Evolutionary conservation across 2,113 vertebrate species (phyloP), one percentile per base, ranked within the genome.

Genomic region (Tauraco erythrolophus): DNA sequence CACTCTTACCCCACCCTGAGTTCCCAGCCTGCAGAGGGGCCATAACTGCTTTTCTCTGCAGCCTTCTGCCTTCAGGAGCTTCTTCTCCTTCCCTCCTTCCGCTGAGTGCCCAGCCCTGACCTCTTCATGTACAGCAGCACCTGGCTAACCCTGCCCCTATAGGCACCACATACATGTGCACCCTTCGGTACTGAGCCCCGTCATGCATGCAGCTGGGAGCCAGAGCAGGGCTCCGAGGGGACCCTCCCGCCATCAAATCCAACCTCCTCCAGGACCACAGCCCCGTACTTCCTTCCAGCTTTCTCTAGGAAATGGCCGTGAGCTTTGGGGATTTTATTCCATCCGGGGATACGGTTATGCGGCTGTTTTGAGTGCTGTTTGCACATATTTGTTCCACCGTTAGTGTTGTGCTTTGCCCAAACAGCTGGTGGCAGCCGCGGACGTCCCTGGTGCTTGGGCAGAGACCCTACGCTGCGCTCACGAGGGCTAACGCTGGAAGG

Each of bases 91-190:
- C 60, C 27, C 30, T 61, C 9, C 43, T 14, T 35, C 31, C 51
- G 14, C 35, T 0, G 0, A 31, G 31, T 19, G 39, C 18, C 18
- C 43, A 33, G 54, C 50, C 75, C 53, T 27, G 58, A 54, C 16
- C 17, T 58, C 31, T 41, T n/a, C 28, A 30, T 8, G 28, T 15
- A 3, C 0, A 1, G 45, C 62, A 92, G 77, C 31, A 45, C 30
- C 14, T 30, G 54, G 35, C 27, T 53, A 31, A 19, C 45, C 22
- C 19, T 84, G 57, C 41, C 65, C 53, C 35, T 35, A 9, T 4
- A 51, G 39, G 7, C 4, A 43, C 16, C 53, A 19, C 18, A 7
- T 1, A 43, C 1, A 0, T 41, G 28, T 11, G 50, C 43, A n/a
- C 13, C 14, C 45, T 45, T 41, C 65, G 4, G 45, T 6, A 35